Percentiles rank a stretch among this genome's conserved stretches.
phyloP scores from a whole-genome alignment of 2,888 invertebrate genomes.

The Eubasilissa splendida region DNA sequence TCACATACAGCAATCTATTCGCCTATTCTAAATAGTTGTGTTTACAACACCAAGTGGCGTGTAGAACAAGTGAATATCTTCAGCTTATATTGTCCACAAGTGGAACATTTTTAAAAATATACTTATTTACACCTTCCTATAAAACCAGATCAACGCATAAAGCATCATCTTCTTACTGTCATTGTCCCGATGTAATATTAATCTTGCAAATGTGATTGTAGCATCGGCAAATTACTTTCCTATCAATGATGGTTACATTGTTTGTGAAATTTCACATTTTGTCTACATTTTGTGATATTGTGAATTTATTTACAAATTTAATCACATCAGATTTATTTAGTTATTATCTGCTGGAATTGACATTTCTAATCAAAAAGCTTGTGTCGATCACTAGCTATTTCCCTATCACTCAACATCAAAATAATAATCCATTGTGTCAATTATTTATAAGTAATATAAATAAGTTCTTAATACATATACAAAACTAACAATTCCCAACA shows the following conservation, averaged over 20 bases:
- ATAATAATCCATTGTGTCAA: slow-evolving; percentile 24
- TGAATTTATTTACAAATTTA: slow-evolving; percentile 16
- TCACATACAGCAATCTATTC: slow-evolving; percentile 1
- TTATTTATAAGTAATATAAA: slow-evolving; percentile 23
- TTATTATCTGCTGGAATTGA: slow-evolving; percentile 6
- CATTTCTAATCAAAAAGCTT: slow-evolving; percentile 27
- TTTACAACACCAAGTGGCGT: not conserved
- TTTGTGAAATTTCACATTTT: not conserved
- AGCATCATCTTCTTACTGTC: slow-evolving; percentile 1
- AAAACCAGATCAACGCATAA: slow-evolving; percentile 1
- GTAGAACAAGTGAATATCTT: slow-evolving; percentile 3
- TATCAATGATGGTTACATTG: not conserved
- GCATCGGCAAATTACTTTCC: not conserved
- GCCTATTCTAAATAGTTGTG: slow-evolving; percentile 14
- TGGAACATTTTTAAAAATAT: slow-evolving; percentile 19
- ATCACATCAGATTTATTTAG: too few species aligned
- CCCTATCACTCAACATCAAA: slow-evolving; percentile 25
- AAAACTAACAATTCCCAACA: slow-evolving; percentile 26
- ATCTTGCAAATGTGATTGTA: not conserved
- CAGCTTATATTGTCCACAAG: not conserved
- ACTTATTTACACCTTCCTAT: slow-evolving; percentile 7
- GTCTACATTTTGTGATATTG: not conserved
- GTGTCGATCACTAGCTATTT: slow-evolving; percentile 33
- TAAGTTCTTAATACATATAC: slow-evolving; percentile 31
- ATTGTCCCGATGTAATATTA: not conserved